These are phyloP conservation scores for Acleris sparsana DNA, from an alignment of 2,888 invertebrate species.

Conservation along the genomic window DNA sequence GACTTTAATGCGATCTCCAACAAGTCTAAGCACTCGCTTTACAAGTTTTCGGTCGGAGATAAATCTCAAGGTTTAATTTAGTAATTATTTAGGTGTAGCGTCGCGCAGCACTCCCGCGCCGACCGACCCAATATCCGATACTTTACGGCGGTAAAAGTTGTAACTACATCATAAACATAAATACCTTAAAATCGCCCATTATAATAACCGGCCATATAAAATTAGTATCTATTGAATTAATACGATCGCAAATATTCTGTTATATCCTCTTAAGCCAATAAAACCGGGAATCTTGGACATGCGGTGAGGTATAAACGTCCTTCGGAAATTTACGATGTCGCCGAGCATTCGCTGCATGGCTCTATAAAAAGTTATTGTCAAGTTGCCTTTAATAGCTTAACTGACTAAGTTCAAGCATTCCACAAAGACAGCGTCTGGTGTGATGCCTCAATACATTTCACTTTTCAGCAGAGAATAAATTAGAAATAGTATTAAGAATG, in stretches of 20 bases:
- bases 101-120: constrained; percentile 1
- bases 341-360: constrained; percentile 47
- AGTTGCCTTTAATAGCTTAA: constrained; percentile 44
- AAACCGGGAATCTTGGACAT: constrained; percentile 46
- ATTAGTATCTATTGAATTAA: constrained; percentile 46
- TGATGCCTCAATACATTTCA: constrained; percentile 17
- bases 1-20: not conserved
- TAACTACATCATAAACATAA: constrained; percentile 29
- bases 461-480: not conserved
- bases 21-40: not conserved
- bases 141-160: constrained; percentile 23
- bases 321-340: constrained; percentile 54
- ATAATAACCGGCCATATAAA: constrained; percentile 33
- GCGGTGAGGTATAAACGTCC: constrained; percentile 52
- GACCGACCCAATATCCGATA: constrained; percentile 9
- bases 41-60: not conserved
- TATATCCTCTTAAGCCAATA: constrained; percentile 50
- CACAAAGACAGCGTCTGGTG: constrained; percentile 24
- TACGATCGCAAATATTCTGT: constrained; percentile 44
- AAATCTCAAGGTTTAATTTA: not conserved
- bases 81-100: not conserved
- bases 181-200: constrained; percentile 31
- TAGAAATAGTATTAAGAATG: not conserved
- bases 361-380: constrained; percentile 56
- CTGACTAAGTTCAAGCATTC: constrained; percentile 46